Percentiles rank a stretch among this genome's conserved stretches.
Evolutionary conservation across 2,113 vertebrate genomes (phyloP).

Genomic region (Urocolius indicus): DNA sequence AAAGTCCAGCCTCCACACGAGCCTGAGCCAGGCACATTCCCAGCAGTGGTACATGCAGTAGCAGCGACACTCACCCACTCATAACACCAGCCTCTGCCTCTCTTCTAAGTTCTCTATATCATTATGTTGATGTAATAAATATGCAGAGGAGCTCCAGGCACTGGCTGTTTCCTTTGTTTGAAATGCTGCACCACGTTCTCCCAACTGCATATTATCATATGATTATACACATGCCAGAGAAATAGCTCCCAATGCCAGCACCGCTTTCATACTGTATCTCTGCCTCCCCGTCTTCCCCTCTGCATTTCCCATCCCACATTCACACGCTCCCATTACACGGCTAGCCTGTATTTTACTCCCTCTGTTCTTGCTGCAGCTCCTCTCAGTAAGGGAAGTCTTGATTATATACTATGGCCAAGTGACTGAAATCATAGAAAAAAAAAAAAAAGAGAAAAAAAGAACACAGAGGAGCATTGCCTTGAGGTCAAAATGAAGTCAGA

Average conservation of each 20-base stretch:
- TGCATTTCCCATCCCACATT: conserved; percentile 48
- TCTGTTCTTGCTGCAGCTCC: conserved; percentile 21
- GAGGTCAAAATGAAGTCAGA: conserved; percentile 37
- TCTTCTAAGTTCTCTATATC: conserved; percentile 21
- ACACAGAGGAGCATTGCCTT: background rate
- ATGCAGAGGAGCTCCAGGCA: conserved; percentile 34
- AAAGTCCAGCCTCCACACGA: background rate
- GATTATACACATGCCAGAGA: conserved; percentile 47
- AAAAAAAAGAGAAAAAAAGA: background rate
- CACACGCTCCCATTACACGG: conserved; percentile 50
- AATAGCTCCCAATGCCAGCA: background rate
- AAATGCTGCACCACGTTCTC: background rate
- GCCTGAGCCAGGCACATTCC: background rate
- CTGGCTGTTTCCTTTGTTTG: background rate
- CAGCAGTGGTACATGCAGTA: background rate
- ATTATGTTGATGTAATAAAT: conserved; percentile 59
- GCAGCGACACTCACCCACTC: background rate
- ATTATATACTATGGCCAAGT: conserved; percentile 24
- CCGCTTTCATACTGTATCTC: background rate
- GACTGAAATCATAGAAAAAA: background rate
- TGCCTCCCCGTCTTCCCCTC: background rate
- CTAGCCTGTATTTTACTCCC: conserved; percentile 60
- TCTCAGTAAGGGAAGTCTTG: conserved; percentile 51
- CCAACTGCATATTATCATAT: conserved; percentile 24
- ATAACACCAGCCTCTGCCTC: background rate